Conservation (phyloP, 2,113 vertebrate genomes). For the Ochotona princeps region DNA sequence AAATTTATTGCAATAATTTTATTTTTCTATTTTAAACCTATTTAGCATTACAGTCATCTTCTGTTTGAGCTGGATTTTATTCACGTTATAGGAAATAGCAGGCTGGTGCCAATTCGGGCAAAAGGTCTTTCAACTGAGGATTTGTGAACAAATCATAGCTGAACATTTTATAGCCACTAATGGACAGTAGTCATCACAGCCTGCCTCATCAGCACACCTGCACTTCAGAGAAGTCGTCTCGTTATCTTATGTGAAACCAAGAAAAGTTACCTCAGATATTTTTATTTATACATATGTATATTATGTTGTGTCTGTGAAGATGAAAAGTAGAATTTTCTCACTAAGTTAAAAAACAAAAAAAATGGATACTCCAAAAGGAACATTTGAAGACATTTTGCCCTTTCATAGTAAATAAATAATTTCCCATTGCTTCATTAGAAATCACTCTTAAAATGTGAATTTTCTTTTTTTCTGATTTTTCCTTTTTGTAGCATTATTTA, state of each 20-base stretch:
- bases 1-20: conserved; percentile 86
- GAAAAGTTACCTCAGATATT: conserved; percentile 63
- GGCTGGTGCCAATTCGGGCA: conserved; percentile 62
- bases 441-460: conserved; percentile 42
- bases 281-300: neutral
- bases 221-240: conserved; percentile 44
- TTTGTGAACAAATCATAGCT: conserved; percentile 68
- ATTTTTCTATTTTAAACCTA: conserved; percentile 71
- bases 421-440: neutral
- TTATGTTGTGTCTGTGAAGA: conserved; percentile 77
- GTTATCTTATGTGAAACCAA: conserved; percentile 70
- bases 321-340: conserved; percentile 75
- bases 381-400: conserved; percentile 68
- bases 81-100: conserved; percentile 79
- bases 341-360: conserved; percentile 73
- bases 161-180: conserved; percentile 70
- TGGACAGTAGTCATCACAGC: conserved; percentile 13
- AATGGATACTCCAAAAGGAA: conserved; percentile 68
- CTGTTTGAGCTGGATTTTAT: conserved; percentile 68
- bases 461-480: conserved; percentile 51
- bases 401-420: conserved; percentile 40
- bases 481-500: conserved; percentile 60
- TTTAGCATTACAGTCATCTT: conserved; percentile 77
- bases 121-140: conserved; percentile 41
- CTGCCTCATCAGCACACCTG: conserved; percentile 47